Evolutionary conservation across 2,888 invertebrate genomes (phyloP), one percentile per base, ranked within the genome.

Genomic region (Carcina quercana): DNA sequence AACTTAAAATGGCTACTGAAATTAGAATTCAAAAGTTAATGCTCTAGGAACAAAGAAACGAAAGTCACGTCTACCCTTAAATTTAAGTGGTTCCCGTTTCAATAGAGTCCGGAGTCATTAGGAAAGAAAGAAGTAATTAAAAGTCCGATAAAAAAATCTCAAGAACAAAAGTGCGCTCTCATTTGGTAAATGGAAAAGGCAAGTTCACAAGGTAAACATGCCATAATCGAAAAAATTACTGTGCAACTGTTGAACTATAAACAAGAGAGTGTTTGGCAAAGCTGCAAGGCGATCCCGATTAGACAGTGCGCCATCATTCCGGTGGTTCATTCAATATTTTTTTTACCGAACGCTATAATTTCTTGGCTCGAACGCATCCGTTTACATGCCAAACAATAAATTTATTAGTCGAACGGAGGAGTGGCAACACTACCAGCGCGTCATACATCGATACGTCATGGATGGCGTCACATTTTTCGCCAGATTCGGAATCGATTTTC

Each of bases 331-430:
- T 83, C 83, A 84, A 82, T 80, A 79, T 76, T 78, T 80, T 82
- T 79, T 78, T 76, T 74, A 64, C 74, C 73, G 73, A 80, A 80
- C 78, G 62, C 66, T 74, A 79, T 79, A 79, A 79, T 82, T 83
- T 83, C 80, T 80, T 83, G 80, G 83, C 82, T 78, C 80, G 68
- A 79, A 82, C 80, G 75, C 80, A 76, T 80, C 79, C 78, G 83
- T 79, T 78, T 80, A 80, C 82, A 82, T 80, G 83, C 83, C 83
- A 83, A 82, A 83, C 83, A 80, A 82, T 83, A 83, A 82, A 83
- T 82, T 82, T 80, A 82, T 83, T 82, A 74, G 79, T 59, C 69
- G 59, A 67, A 17, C 24, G 79, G 75, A 76, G 82, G 82, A 80
- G 82, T 80, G 82, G 75, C 80, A 71, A 71, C 72, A 74, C 74